Evolutionary conservation across 2,113 vertebrate species (phyloP).

Genomic region (Bubo scandiacus): DNA sequence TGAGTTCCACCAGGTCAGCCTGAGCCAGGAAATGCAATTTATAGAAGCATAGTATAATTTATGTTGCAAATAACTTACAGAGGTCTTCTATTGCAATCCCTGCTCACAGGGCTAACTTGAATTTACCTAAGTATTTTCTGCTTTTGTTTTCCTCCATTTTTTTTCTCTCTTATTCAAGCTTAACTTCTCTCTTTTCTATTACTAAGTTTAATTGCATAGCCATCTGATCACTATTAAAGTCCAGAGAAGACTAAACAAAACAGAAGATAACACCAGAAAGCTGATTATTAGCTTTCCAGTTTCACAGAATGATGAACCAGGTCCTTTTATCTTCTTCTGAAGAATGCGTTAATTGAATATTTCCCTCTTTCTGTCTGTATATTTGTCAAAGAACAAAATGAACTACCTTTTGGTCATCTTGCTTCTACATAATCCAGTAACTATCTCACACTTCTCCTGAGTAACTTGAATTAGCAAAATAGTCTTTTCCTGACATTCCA

Average conservation of each 20-base stretch:
- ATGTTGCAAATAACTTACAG: background rate
- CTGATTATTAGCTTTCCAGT: background rate
- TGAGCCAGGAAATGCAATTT: background rate
- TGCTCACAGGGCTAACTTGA: background rate
- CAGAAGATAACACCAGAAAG: background rate
- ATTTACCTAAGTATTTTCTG: background rate
- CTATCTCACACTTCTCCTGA: background rate
- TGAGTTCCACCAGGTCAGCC: background rate
- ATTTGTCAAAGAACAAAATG: background rate
- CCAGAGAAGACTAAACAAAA: background rate
- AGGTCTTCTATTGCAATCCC: background rate
- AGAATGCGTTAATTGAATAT: background rate
- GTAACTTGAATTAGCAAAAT: background rate
- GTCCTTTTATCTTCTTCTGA: background rate
- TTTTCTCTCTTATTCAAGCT: background rate
- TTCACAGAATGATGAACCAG: background rate
- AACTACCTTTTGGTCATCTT: background rate
- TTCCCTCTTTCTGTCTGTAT: background rate
- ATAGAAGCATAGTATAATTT: background rate
- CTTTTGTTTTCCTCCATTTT: rapidly evolving
- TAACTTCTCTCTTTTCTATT: background rate
- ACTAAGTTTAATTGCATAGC: background rate
- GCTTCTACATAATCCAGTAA: background rate
- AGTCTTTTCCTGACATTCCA: background rate
- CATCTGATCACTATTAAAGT: background rate